Conservation (phyloP, 2,797 vertebrate species). For the Pempheris klunzingeri region DNA sequence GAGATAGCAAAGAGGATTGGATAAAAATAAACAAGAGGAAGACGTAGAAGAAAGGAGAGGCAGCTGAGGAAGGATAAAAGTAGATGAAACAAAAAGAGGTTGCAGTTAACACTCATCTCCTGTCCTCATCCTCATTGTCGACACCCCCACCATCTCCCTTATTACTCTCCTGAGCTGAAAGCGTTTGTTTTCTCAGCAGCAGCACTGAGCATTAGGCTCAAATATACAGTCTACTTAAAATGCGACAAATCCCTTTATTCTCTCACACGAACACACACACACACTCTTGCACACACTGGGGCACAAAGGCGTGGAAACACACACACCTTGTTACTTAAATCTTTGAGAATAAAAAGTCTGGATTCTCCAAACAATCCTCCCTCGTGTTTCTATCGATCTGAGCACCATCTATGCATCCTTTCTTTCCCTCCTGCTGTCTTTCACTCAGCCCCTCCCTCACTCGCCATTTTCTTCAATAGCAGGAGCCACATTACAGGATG, state of each 20-base stretch:
- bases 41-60: background rate
- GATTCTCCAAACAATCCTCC: conserved; percentile 49
- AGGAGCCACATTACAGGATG: conserved; percentile 20
- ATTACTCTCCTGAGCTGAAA: conserved; percentile 41
- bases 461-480: conserved; percentile 18
- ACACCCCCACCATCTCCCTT: conserved; percentile 20
- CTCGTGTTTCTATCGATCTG: conserved; percentile 34
- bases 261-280: conserved; percentile 25
- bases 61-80: background rate
- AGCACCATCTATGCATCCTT: conserved; percentile 44
- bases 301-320: conserved; percentile 33
- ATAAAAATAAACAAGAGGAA: background rate
- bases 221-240: conserved; percentile 53
- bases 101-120: conserved; percentile 38
- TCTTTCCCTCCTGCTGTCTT: conserved; percentile 20
- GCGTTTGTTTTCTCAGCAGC: conserved; percentile 57
- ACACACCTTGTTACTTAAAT: conserved; percentile 51
- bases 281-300: background rate
- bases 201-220: conserved; percentile 45
- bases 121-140: conserved; percentile 16
- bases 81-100: conserved; percentile 9
- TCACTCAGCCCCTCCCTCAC: conserved; percentile 3
- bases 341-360: conserved; percentile 36
- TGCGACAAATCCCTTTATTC: conserved; percentile 52
- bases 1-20: background rate